A percentile compares a stretch with the other conserved stretches of the same genome.
These are phyloP conservation scores for Hippopotamyrus pictus DNA, from an alignment of 2,797 vertebrate genomes.

Conservation along the genomic window DNA sequence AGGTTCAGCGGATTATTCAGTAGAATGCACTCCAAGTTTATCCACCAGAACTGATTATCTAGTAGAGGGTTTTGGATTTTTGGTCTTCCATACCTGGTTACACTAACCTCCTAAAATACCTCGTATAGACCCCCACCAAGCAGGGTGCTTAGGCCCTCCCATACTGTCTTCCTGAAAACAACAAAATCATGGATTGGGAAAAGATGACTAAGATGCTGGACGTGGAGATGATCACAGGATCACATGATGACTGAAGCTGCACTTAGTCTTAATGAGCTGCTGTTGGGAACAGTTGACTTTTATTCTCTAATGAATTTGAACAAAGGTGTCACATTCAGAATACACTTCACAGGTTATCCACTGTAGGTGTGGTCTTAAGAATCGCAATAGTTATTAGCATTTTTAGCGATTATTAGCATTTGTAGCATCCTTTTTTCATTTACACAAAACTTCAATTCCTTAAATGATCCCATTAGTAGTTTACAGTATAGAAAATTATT, in stretches of 20 bases:
- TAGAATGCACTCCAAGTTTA: neutral
- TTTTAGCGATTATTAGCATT: neutral
- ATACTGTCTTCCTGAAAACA: neutral
- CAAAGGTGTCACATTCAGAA: neutral
- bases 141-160: neutral
- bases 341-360: neutral
- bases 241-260: neutral
- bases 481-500: neutral
- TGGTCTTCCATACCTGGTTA: neutral
- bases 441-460: neutral
- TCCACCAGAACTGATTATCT: slow-evolving; percentile 1
- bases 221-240: neutral
- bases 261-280: neutral
- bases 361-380: neutral
- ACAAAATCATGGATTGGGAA: neutral
- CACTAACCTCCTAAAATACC: neutral
- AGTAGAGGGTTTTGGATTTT: neutral
- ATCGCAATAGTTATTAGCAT: neutral
- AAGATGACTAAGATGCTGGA: neutral
- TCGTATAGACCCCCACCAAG: neutral
- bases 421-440: neutral
- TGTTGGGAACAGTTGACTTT: neutral
- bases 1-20: neutral
- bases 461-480: neutral
- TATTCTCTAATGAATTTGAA: neutral